phyloP scores from a whole-genome alignment of 92 coral and sea anemone genomes.

The Porites evermanni region DNA sequence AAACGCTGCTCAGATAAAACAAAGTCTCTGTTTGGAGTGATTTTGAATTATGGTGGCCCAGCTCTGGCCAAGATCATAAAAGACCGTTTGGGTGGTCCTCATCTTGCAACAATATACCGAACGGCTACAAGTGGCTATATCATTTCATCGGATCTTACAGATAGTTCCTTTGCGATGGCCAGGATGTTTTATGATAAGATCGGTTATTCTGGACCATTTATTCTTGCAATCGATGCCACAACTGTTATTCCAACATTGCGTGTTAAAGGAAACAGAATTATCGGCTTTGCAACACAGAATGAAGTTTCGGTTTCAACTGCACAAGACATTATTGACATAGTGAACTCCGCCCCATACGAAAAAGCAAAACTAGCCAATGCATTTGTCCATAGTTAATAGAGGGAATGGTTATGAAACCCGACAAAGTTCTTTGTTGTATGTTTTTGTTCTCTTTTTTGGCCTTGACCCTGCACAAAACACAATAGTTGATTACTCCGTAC shows the following conservation, averaged over 20 bases:
- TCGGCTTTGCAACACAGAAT: constrained; percentile 38
- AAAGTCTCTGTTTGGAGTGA: constrained; percentile 17
- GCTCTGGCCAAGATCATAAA: constrained; percentile 32
- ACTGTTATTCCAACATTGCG: constrained; percentile 11
- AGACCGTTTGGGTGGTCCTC: constrained; percentile 24
- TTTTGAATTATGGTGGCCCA: constrained; percentile 40
- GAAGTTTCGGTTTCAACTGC: constrained; percentile 34
- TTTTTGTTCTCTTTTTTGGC: no score
- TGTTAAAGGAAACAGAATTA: constrained; percentile 41
- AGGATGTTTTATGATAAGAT: constrained; percentile 39
- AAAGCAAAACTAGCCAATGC: constrained; percentile 56
- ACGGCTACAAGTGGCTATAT: constrained; percentile 7
- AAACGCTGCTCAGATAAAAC: constrained; percentile 28
- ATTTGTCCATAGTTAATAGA: no score
- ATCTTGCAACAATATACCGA: constrained; percentile 1
- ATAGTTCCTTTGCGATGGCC: constrained; percentile 12
- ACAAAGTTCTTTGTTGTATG: no score
- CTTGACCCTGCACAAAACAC: no score
- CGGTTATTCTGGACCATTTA: constrained; percentile 40
- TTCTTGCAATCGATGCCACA: constrained; percentile 52
- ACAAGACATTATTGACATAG: constrained; percentile 39
- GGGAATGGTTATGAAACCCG: no score
- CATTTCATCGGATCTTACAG: constrained; percentile 13
- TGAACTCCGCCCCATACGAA: constrained; percentile 9
- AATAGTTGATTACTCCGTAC: no score